Conservation (phyloP, 2,113 vertebrate species). For the Coryphaenoides rupestris region DNA sequence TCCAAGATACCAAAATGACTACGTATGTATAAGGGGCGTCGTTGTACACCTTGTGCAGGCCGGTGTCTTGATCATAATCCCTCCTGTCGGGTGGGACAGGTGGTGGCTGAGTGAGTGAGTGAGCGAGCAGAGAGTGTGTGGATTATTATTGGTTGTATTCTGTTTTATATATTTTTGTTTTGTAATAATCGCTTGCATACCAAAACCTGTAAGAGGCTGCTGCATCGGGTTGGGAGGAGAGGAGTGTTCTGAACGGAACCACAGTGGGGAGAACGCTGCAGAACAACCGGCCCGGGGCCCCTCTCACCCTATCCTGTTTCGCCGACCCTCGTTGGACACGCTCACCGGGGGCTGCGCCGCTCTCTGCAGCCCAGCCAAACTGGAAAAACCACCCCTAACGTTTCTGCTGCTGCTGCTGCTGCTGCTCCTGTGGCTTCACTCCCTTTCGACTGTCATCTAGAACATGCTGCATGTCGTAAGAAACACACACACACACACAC, state of each 20-base stretch:
- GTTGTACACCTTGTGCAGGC: too few relatives aligned
- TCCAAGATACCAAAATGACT: too few relatives aligned
- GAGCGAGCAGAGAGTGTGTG: too few relatives aligned
- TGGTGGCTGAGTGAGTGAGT: too few relatives aligned
- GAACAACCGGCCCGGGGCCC: slow-evolving; percentile 8
- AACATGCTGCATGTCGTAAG: slow-evolving; percentile 60
- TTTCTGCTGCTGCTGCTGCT: slow-evolving; percentile 34
- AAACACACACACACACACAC: not conserved
- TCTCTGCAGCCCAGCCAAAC: slow-evolving; percentile 35
- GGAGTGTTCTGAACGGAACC: slow-evolving; percentile 18
- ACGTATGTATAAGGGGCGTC: too few relatives aligned
- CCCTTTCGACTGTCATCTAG: slow-evolving; percentile 28
- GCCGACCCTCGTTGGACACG: slow-evolving; percentile 29
- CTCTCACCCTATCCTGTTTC: slow-evolving; percentile 15
- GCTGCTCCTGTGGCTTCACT: slow-evolving; percentile 9
- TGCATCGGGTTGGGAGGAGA: slow-evolving; percentile 8
- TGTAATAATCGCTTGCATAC: slow-evolving; percentile 45
- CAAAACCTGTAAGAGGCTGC: slow-evolving; percentile 41
- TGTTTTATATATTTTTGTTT: not conserved
- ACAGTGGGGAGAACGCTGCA: slow-evolving; percentile 19
- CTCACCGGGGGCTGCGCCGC: slow-evolving; percentile 13
- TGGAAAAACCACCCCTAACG: slow-evolving; percentile 14
- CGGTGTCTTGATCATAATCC: too few relatives aligned
- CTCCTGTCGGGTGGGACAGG: too few relatives aligned
- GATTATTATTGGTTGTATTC: too few relatives aligned